A percentile compares a stretch with the other conserved stretches of the same genome.
phyloP scores from a whole-genome alignment of 2,113 vertebrate species.

The Erythrocercus mccallii region DNA sequence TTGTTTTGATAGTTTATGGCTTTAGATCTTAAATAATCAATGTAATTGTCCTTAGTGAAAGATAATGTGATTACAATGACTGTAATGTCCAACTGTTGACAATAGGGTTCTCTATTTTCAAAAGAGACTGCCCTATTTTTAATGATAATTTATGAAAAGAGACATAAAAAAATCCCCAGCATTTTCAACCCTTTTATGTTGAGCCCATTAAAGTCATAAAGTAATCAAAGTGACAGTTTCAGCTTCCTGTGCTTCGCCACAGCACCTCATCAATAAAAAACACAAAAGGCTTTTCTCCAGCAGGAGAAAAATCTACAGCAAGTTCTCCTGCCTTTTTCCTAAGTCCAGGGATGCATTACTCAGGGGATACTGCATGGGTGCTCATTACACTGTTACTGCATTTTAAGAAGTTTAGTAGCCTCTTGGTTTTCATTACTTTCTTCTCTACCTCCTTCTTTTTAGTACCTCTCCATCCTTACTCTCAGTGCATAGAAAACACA shows the following conservation, averaged over 20 bases:
- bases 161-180: background rate
- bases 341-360: background rate
- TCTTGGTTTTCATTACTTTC: background rate
- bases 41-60: background rate
- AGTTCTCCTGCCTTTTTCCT: background rate
- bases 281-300: background rate
- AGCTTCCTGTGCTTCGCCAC: background rate
- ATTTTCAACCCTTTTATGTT: background rate
- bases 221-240: background rate
- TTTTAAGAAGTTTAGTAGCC: background rate
- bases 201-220: background rate
- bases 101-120: background rate
- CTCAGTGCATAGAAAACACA: background rate
- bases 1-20: background rate
- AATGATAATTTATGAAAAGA: background rate
- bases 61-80: background rate
- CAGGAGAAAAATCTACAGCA: background rate
- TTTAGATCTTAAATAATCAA: background rate
- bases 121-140: background rate
- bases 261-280: background rate
- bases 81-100: background rate
- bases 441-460: background rate
- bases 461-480: background rate
- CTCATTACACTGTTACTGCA: background rate
- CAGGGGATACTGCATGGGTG: background rate